Evolutionary conservation across 1,140 invertebrate species (phyloP).

Genomic region (Drosophila pseudoananassae): DNA sequence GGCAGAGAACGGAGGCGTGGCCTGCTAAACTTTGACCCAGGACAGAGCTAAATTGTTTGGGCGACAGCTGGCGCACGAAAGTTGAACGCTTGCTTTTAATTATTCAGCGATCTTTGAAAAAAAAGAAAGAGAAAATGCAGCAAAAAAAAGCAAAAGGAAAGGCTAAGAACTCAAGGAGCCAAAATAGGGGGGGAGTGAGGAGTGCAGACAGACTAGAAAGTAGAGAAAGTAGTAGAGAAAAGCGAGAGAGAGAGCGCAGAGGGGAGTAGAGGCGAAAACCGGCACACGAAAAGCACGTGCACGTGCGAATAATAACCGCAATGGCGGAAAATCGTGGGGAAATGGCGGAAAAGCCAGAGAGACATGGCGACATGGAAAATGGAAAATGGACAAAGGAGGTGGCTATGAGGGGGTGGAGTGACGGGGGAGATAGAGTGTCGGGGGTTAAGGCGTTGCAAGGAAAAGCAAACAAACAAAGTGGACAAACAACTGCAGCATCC

Average conservation of each 20-base stretch:
- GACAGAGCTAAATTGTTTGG: conserved; percentile 72
- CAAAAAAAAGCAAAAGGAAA: conserved; percentile 1
- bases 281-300: conserved; percentile 36
- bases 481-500: conserved; percentile 62
- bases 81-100: conserved; percentile 70
- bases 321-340: conserved; percentile 25
- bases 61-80: conserved; percentile 70
- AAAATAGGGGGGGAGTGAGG: neutral
- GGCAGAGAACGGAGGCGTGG: conserved; percentile 15
- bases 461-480: conserved; percentile 40
- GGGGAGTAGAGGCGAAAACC: neutral
- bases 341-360: neutral
- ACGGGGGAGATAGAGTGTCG: too few relatives aligned
- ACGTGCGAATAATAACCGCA: conserved; percentile 10
- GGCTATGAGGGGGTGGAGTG: neutral
- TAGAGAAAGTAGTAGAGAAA: neutral
- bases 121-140: conserved; percentile 19
- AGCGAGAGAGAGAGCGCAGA: neutral
- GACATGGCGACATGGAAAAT: neutral
- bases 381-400: conserved; percentile 5
- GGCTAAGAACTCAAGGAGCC: neutral
- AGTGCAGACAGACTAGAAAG: conserved; percentile 7
- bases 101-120: conserved; percentile 69
- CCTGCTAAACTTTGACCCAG: conserved; percentile 76
- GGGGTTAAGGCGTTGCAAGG: conserved; percentile 22